Evolutionary conservation across 2,888 invertebrate genomes (phyloP), one percentile per base, ranked within the genome.

Genomic region (Noctua janthina): DNA sequence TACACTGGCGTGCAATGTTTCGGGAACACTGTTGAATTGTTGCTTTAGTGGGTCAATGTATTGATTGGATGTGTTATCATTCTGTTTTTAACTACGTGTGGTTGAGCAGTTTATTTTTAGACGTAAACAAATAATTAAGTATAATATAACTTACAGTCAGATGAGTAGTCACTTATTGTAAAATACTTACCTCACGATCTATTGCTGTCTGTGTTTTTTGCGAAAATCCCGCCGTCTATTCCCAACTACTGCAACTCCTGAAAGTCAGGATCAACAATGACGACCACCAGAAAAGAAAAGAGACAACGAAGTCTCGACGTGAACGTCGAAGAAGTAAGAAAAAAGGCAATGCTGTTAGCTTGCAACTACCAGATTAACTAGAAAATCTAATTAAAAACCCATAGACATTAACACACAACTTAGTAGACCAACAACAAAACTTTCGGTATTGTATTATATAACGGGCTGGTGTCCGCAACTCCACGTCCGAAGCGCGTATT

Each of bases 1-100:
- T 82, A 79, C 85, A 87, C 43, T 81, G 56, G 77, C 76, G 85
- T 75, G 75, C 88, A 82, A 35, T 56, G 62, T 77, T 79, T 74
- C 17, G 17, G 73, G 59, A 51, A 77, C 74, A 76, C 62, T 39
- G 56, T 51, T 70, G 64, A 68, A 73, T 73, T 77, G 85, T 87
- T 76, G 43, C 67, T 71, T 62, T 78, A 72, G 46, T 74, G 67
- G 83, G 71, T 70, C 69, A 76, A 17, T 67, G 7, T 82, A 66
- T 82, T 74, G 76, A 82, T 84, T 76, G 62, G 76, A 46, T 68
- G n/a, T 67, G 11, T 81, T 43, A 66, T 73, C 29, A 5, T 62
- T 70, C 0, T 54, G 23, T 46, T 4, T 1, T 15, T 62, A 62
- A 46, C 17, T 72, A 56, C 13, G 15, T 20, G 23, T 0, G 13